Percentiles rank a stretch among this genome's conserved stretches.
Conservation (phyloP, 2,797 vertebrate species). For the Anguilla obscura region DNA sequence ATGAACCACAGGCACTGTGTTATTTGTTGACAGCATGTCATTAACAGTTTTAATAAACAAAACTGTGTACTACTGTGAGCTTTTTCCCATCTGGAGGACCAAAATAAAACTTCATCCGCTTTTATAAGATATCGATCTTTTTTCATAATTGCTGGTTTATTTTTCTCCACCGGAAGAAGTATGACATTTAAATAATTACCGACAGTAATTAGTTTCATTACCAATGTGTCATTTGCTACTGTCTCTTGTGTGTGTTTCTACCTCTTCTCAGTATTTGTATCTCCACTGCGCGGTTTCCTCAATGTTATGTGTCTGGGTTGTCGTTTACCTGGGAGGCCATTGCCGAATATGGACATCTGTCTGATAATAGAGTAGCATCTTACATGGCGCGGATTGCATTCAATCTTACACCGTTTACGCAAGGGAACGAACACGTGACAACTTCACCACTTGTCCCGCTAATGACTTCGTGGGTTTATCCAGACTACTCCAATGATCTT, state of each 20-base stretch:
- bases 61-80: not conserved
- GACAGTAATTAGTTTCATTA: not conserved
- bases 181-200: conserved; percentile 6
- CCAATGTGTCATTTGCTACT: not conserved
- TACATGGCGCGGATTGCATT: not conserved
- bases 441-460: conserved; percentile 25
- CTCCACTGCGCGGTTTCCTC: conserved; percentile 49
- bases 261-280: not conserved
- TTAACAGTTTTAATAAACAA: not conserved
- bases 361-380: conserved; percentile 21
- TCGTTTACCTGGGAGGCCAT: not conserved
- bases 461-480: conserved; percentile 35
- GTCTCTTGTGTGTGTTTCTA: not conserved
- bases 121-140: conserved; percentile 65
- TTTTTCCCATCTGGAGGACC: not conserved
- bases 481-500: conserved; percentile 27
- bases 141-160: not conserved
- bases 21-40: not conserved
- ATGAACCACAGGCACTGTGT: not conserved
- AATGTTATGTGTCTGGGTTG: not conserved
- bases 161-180: not conserved
- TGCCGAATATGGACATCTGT: conserved; percentile 13
- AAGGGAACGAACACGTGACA: conserved; percentile 37
- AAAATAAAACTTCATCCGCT: not conserved
- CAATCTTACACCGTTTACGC: conserved; percentile 32